Evolutionary conservation across 2,888 invertebrate genomes (phyloP), one percentile per base, ranked within the genome.

Genomic region (Apamea sordens): DNA sequence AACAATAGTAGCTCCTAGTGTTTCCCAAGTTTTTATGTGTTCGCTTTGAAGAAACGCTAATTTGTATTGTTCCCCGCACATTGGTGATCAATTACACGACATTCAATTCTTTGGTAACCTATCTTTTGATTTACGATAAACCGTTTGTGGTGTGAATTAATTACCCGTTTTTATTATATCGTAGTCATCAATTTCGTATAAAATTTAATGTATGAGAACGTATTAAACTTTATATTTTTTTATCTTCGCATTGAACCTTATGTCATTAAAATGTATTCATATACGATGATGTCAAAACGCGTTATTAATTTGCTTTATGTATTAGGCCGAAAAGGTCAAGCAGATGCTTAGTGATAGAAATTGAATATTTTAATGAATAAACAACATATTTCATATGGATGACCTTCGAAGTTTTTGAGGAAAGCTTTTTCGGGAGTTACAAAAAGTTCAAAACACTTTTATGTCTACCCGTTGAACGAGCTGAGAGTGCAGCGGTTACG

Each of bases 21-120:
- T 86, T 90, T 93, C 93, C 80, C 93, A 93, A 88, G 90, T 88
- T 92, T 93, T 93, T 93, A 78, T 77, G 63, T 67, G 67, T 79
- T 82, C 84, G 76, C 82, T 70, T 85, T 86, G 67, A 79, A 89
- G 80, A 77, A 88, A 89, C 74, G 84, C 78, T 79, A 82, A 90
- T 91, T 90, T 89, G 90, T 90, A 92, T 93, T 92, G 92, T 93
- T 88, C 80, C 83, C 83, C 74, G 75, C 59, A 68, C 68, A 47
- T 80, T 77, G 85, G 88, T 88, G 89, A 92, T 92, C 88, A 89
- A 91, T 92, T 88, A 89, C 85, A 75, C 82, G 83, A 77, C 83
- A 88, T 88, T 90, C 80, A 88, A 82, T 84, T 88, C 67, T 87
- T 86, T 76, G 74, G 82, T 85, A 82, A 87, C 84, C 80, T 85